A percentile compares a stretch with the other conserved stretches of the same genome.
These are phyloP conservation scores for Apodemus speciosus DNA, from an alignment of 2,113 vertebrate species.

Conservation along the genomic window DNA sequence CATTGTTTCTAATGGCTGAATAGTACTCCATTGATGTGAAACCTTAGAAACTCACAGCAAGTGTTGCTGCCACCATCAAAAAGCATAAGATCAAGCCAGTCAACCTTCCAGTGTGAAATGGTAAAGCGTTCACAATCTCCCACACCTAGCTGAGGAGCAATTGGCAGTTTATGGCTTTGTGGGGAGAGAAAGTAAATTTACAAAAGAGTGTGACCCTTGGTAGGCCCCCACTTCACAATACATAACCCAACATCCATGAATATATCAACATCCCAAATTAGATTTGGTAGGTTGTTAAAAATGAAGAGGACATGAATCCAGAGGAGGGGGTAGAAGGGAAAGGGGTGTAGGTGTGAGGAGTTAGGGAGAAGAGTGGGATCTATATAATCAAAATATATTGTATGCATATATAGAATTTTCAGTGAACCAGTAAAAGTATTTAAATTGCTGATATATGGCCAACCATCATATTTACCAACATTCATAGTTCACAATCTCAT, in stretches of 20 bases:
- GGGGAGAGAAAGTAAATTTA: neutral
- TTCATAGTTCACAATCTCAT: neutral
- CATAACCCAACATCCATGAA: neutral
- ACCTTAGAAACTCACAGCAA: neutral
- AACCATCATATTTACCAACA: neutral
- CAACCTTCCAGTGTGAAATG: neutral
- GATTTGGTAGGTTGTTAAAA: neutral
- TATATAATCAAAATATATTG: neutral
- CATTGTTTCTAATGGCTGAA: no score
- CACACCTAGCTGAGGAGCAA: neutral
- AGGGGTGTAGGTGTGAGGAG: neutral
- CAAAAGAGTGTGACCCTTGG: neutral
- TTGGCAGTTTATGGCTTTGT: neutral
- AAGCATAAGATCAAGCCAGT: neutral
- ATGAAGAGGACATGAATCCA: neutral
- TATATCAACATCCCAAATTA: no score
- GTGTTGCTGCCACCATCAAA: neutral
- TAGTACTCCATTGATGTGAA: no score
- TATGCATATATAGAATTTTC: neutral
- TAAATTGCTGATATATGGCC: neutral
- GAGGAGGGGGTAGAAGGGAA: no score
- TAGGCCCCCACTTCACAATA: neutral
- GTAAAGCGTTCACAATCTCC: neutral
- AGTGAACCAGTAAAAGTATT: neutral
- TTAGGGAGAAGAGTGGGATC: no score